Conservation (phyloP, 2,113 vertebrate genomes). For the Pomatostomus ruficeps region DNA sequence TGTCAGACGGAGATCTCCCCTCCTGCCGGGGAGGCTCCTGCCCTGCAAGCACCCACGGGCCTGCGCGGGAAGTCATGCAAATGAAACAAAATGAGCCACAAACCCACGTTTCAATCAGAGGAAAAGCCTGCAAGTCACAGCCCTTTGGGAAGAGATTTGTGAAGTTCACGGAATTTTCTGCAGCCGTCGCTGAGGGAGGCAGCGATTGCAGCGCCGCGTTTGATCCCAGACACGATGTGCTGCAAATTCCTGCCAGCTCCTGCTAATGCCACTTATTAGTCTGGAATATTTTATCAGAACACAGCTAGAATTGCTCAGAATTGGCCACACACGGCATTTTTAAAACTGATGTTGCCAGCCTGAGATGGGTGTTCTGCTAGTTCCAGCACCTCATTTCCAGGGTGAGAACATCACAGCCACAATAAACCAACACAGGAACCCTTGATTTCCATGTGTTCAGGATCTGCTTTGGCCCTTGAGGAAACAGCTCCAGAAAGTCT, state of each 20-base stretch:
- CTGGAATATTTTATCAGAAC: neutral
- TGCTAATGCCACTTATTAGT: neutral
- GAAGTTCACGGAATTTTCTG: neutral
- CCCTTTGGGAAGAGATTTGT: neutral
- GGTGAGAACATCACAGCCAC: neutral
- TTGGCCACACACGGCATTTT: neutral
- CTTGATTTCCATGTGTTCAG: neutral
- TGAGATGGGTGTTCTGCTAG: neutral
- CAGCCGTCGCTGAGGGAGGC: neutral
- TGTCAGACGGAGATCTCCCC: neutral
- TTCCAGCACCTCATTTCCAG: neutral
- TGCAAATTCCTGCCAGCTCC: neutral
- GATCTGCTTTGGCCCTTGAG: neutral
- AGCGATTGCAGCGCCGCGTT: neutral
- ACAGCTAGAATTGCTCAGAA: neutral
- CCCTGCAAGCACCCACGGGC: neutral
- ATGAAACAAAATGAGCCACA: neutral
- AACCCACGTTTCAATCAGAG: neutral
- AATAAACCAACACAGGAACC: neutral
- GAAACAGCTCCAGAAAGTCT: neutral
- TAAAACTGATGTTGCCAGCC: neutral
- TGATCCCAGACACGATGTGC: neutral
- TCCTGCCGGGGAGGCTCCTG: neutral
- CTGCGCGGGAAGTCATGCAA: neutral
- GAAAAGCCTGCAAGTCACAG: neutral